Evolutionary conservation across 2,888 invertebrate genomes (phyloP).

Genomic region (Melanophora roralis): DNA sequence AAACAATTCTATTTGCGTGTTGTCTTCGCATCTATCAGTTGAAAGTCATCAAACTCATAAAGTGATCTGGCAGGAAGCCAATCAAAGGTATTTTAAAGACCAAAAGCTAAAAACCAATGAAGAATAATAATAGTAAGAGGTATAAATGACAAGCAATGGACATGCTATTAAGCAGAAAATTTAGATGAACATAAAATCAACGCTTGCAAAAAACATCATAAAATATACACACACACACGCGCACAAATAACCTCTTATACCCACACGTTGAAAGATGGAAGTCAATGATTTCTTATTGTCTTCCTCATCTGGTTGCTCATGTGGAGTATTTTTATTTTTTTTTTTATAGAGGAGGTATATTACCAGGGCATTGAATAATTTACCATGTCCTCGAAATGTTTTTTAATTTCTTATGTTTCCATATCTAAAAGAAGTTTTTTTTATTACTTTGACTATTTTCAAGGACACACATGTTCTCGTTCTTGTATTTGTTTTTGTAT

Average conservation of each 20-base stretch:
- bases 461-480: slow-evolving; percentile 49
- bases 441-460: slow-evolving; percentile 53
- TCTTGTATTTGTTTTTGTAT: neutral
- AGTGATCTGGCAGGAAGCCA: slow-evolving; percentile 44
- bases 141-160: neutral
- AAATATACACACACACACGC: neutral
- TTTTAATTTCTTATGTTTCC: neutral
- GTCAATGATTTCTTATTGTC: slow-evolving; percentile 8
- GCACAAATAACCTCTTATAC: slow-evolving; percentile 58
- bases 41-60: slow-evolving; percentile 20
- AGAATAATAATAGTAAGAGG: neutral
- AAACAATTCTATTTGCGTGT: slow-evolving; percentile 51
- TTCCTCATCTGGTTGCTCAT: neutral
- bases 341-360: slow-evolving; percentile 31
- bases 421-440: slow-evolving; percentile 39
- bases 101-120: slow-evolving; percentile 27
- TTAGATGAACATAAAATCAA: neutral
- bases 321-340: neutral
- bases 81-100: slow-evolving; percentile 43
- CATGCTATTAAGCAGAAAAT: slow-evolving; percentile 47
- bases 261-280: slow-evolving; percentile 44
- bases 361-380: slow-evolving; percentile 16
- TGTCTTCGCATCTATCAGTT: slow-evolving; percentile 22
- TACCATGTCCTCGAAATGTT: slow-evolving; percentile 49
- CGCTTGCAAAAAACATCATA: neutral